A percentile compares a stretch with the other conserved stretches of the same genome.
Conservation (phyloP, 2,888 invertebrate genomes). For the Petrophora chlorosata region DNA sequence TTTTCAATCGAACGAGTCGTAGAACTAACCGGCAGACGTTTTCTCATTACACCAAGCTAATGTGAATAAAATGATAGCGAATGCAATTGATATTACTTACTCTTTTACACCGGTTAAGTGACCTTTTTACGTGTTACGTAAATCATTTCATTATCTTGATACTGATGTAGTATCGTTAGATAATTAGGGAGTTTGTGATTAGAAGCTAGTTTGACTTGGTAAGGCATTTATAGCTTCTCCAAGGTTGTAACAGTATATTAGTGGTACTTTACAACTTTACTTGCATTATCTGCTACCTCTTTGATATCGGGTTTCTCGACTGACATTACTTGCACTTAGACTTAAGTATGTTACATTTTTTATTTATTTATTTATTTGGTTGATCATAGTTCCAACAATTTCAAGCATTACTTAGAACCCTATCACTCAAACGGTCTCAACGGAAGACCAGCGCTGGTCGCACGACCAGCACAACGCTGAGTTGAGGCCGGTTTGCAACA, state of each 20-base stretch:
- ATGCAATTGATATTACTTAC: constrained; percentile 64
- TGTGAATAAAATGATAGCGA: constrained; percentile 69
- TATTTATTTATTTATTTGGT: no score
- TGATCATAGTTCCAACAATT: no score
- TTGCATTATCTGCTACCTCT: no score
- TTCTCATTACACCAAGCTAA: constrained; percentile 65
- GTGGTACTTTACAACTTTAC: constrained; percentile 3
- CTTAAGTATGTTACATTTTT: no score
- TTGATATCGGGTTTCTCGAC: no score
- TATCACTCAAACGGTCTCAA: no score
- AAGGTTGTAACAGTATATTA: constrained; percentile 5
- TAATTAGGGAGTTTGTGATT: constrained; percentile 16
- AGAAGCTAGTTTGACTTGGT: constrained; percentile 5
- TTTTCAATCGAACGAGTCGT: constrained; percentile 37
- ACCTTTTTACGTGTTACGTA: constrained; percentile 54
- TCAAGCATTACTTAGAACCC: no score
- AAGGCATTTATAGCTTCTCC: constrained; percentile 2
- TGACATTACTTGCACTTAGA: no score
- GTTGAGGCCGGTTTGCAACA: no score
- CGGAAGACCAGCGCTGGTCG: no score
- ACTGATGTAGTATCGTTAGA: constrained; percentile 31
- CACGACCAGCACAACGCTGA: no score
- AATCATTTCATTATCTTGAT: constrained; percentile 29
- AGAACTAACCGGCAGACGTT: constrained; percentile 47
- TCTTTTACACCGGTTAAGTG: constrained; percentile 59